A percentile compares a stretch with the other conserved stretches of the same genome.
These are phyloP conservation scores for Acanthoscelides obtectus DNA, from an alignment of 2,888 invertebrate genomes.

Conservation along the genomic window DNA sequence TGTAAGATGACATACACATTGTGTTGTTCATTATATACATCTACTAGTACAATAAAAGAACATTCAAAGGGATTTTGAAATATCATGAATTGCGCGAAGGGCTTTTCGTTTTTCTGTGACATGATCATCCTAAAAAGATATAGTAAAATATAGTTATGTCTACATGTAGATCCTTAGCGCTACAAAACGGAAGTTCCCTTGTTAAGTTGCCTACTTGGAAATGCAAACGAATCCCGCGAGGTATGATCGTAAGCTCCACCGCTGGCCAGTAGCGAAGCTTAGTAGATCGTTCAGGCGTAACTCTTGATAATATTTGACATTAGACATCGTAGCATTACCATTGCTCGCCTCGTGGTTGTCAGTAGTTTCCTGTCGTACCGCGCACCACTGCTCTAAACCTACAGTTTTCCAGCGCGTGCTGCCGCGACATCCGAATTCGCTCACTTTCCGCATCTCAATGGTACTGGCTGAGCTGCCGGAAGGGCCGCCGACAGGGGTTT, in stretches of 20 bases:
- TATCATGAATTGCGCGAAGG: too few relatives aligned
- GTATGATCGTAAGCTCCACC: constrained; percentile 15
- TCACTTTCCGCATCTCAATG: neutral
- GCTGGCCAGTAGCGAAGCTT: constrained; percentile 27
- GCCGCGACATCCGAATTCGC: neutral
- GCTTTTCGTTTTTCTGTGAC: too few relatives aligned
- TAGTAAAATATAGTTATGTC: too few relatives aligned
- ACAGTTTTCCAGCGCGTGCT: neutral
- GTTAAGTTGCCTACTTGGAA: too few relatives aligned
- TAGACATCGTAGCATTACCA: constrained; percentile 19
- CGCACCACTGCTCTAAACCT: neutral
- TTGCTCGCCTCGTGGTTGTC: neutral
- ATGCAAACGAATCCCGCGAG: too few relatives aligned
- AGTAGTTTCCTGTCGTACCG: neutral
- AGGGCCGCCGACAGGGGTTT: neutral
- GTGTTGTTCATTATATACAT: too few relatives aligned
- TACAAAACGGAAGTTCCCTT: too few relatives aligned
- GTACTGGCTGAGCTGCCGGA: neutral
- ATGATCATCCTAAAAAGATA: too few relatives aligned
- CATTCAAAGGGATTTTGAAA: too few relatives aligned
- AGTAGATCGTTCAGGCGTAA: constrained; percentile 38
- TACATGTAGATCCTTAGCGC: too few relatives aligned
- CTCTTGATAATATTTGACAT: constrained; percentile 43
- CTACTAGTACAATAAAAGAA: too few relatives aligned
- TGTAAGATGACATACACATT: too few relatives aligned